phyloP scores from a whole-genome alignment of 1,140 invertebrate genomes.

The Caerostris extrusa region DNA sequence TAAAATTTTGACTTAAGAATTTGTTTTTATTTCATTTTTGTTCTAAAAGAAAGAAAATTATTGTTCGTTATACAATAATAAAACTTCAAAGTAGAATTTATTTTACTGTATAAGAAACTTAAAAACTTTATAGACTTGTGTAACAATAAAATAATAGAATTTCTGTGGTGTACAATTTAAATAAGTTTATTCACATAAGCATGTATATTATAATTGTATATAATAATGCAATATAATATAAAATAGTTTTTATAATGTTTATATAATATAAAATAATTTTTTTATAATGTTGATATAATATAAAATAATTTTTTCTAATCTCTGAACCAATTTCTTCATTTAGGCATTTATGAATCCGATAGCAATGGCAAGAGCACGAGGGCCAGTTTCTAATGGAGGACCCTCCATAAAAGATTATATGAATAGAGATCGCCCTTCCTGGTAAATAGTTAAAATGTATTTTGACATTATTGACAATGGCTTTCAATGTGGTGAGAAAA shows the following conservation, averaged over 20 bases:
- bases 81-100: no score
- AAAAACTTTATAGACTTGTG: no score
- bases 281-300: neutral
- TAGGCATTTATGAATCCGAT: slow-evolving; percentile 79
- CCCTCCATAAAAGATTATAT: slow-evolving; percentile 78
- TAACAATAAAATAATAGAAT: no score
- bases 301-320: neutral
- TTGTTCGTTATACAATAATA: no score
- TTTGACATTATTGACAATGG: no score
- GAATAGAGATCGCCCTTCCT: slow-evolving; percentile 77
- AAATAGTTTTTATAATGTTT: neutral
- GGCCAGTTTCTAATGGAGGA: slow-evolving; percentile 61
- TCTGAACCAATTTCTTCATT: neutral
- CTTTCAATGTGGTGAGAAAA: no score
- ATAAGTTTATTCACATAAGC: no score
- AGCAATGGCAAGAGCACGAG: slow-evolving; percentile 78
- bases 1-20: no score
- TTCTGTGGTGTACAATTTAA: no score
- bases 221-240: neutral
- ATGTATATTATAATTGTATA: neutral
- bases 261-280: neutral
- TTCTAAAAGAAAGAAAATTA: no score
- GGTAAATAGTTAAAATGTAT: slow-evolving; percentile 54
- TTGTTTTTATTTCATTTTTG: no score
- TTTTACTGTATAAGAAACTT: no score